phyloP scores from a whole-genome alignment of 1,140 invertebrate species.

The Polyergus mexicanus region DNA sequence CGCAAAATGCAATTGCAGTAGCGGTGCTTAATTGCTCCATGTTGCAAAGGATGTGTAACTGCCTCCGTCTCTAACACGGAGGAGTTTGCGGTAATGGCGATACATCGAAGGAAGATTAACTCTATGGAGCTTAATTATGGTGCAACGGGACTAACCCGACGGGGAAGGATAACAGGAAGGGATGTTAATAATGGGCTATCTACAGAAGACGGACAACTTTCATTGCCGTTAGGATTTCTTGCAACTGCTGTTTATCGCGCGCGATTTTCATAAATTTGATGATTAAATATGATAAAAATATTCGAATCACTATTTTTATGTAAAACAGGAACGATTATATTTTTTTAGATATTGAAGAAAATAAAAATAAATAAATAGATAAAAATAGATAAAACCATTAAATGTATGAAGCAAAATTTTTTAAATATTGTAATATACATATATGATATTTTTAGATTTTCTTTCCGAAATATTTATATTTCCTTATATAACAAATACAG shows the following conservation, averaged over 20 bases:
- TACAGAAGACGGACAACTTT: not conserved
- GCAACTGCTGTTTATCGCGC: not conserved
- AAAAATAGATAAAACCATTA: no score
- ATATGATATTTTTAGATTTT: no score
- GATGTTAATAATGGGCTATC: conserved; percentile 29
- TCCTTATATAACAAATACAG: no score
- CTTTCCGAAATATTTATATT: no score
- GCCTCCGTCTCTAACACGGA: conserved; percentile 27
- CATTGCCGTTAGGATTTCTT: not conserved
- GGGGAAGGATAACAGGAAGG: conserved; percentile 29
- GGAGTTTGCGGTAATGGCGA: conserved; percentile 56
- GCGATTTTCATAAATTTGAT: no score
- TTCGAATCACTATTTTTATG: no score
- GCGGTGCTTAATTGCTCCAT: conserved; percentile 58
- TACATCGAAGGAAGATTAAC: conserved; percentile 57
- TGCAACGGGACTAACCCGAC: conserved; percentile 25
- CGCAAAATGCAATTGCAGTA: conserved; percentile 45
- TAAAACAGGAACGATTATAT: no score
- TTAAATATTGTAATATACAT: no score
- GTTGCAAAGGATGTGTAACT: conserved; percentile 43
- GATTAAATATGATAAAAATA: no score
- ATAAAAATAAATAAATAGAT: not conserved
- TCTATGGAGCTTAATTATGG: conserved; percentile 34
- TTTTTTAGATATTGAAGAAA: no score
- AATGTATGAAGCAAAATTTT: no score